Evolutionary conservation across 2,797 vertebrate genomes (phyloP).

Genomic region (Propithecus perrieri): DNA sequence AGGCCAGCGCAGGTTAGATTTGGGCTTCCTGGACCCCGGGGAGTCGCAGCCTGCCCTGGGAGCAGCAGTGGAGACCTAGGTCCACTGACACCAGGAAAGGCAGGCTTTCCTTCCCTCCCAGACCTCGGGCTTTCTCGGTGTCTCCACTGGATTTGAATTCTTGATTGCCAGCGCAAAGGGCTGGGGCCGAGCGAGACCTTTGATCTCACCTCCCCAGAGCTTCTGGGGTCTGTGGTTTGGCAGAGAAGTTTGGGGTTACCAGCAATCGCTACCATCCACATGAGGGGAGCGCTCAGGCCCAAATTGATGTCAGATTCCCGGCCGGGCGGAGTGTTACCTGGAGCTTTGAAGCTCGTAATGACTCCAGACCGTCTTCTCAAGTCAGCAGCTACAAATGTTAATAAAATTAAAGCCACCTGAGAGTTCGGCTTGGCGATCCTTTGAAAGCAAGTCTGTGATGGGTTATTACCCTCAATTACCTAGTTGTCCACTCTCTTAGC

Average conservation of each 20-base stretch:
- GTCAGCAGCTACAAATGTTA: constrained; percentile 94
- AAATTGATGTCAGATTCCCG: constrained; percentile 82
- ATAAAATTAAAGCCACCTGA: constrained; percentile 97
- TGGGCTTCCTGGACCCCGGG: not conserved
- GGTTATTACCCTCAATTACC: constrained; percentile 98
- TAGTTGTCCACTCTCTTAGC: constrained; percentile 95
- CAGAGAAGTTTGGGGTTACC: constrained; percentile 69
- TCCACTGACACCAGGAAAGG: not conserved
- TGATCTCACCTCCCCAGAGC: constrained; percentile 78
- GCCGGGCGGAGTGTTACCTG: constrained; percentile 84
- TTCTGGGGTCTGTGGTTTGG: constrained; percentile 78
- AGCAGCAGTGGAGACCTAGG: not conserved
- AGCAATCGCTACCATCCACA: constrained; percentile 65
- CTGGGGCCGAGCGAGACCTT: constrained; percentile 63
- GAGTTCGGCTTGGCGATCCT: constrained; percentile 89
- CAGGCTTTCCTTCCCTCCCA: too few relatives aligned
- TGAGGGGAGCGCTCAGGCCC: constrained; percentile 74
- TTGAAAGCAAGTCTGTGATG: constrained; percentile 92
- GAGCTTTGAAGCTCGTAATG: constrained; percentile 87
- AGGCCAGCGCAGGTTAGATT: not conserved
- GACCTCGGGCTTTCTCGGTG: fast-evolving
- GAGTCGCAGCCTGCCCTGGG: too few relatives aligned
- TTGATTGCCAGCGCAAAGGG: not conserved
- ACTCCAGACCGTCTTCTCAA: constrained; percentile 85
- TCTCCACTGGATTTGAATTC: not conserved